Evolutionary conservation across 2,113 vertebrate genomes (phyloP), one percentile per base, ranked within the genome.

Genomic region (Sinocyclocheilus grahami): DNA sequence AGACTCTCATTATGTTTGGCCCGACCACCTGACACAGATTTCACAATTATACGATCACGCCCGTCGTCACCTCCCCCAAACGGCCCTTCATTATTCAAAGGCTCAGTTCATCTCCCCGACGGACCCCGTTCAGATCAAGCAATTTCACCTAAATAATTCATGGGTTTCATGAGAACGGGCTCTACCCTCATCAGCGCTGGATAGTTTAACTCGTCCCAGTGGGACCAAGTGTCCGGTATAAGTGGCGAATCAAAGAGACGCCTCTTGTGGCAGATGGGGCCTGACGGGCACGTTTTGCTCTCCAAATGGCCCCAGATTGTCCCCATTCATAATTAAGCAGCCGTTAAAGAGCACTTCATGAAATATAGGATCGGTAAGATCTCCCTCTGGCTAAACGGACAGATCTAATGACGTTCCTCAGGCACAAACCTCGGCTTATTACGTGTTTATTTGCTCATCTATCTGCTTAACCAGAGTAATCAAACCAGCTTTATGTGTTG

Each of bases 251-350:
- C 92, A 89, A 91, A 94, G 89, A 86, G 88, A 83, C 88, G 86
- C 87, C 88, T 90, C 89, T 90, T 85, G 92, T 82, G 92, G 93
- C 96, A 96, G 96, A 96, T 95, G 95, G 94, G 90, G 72, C 27
- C 78, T 67, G 93, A 92, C 90, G 75, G 89, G 92, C 91, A 95
- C 93, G 90, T 91, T 95, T 94, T 91, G 91, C 93, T 91, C 92
- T 94, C 93, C 93, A 94, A 94, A 90, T 92, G 93, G 93, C 94
- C 94, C 92, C 94, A 95, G 95, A 95, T 93, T 93, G 91, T 93
- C 91, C 89, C 89, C 93, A 96, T 96, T 95, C 94, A 97, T 96
- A 96, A 97, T 96, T 96, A 95, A 96, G 88, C 91, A 78, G 87
- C 88, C 91, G 82, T 90, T 95, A 91, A 92, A 92, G 89, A 91